A percentile compares a stretch with the other conserved stretches of the same genome.
phyloP scores from a whole-genome alignment of 2,888 invertebrate genomes.

The Callyntrura sp. region DNA sequence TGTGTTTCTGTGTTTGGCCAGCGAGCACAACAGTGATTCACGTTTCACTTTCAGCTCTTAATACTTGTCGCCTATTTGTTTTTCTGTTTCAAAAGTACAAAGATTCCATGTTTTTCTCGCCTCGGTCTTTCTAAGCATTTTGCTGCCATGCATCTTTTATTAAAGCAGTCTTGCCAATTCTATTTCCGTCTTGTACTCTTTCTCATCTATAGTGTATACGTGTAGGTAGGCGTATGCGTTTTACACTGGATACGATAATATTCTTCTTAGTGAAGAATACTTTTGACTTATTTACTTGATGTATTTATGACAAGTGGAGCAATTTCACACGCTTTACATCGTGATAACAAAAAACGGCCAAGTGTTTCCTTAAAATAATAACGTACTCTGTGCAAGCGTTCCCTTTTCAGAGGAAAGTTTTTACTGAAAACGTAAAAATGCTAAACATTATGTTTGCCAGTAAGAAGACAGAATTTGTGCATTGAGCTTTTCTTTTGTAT shows the following conservation, averaged over 20 bases:
- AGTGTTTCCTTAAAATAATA: conserved; percentile 8
- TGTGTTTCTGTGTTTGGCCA: conserved; percentile 15
- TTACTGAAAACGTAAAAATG: background rate
- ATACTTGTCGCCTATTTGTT: background rate
- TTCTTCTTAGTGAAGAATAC: background rate
- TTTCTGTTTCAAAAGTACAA: conserved; percentile 1
- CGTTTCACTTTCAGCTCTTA: background rate
- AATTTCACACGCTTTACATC: conserved; percentile 19
- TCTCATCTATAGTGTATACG: background rate
- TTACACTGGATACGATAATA: background rate
- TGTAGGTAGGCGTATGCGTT: background rate
- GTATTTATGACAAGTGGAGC: conserved; percentile 32
- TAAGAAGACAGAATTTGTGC: background rate
- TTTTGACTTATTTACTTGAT: background rate
- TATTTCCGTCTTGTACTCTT: conserved; percentile 24
- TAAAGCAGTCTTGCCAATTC: conserved; percentile 38
- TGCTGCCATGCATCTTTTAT: conserved; percentile 40
- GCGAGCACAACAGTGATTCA: conserved; percentile 25
- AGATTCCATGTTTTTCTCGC: conserved; percentile 18
- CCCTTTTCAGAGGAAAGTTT: background rate
- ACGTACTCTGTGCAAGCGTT: background rate
- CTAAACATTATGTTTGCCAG: background rate
- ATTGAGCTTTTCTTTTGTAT: background rate
- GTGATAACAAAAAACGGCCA: background rate
- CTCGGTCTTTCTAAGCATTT: conserved; percentile 12